Evolutionary conservation across 2,888 invertebrate genomes (phyloP), one percentile per base, ranked within the genome.

Genomic region (Prosapia bicincta): DNA sequence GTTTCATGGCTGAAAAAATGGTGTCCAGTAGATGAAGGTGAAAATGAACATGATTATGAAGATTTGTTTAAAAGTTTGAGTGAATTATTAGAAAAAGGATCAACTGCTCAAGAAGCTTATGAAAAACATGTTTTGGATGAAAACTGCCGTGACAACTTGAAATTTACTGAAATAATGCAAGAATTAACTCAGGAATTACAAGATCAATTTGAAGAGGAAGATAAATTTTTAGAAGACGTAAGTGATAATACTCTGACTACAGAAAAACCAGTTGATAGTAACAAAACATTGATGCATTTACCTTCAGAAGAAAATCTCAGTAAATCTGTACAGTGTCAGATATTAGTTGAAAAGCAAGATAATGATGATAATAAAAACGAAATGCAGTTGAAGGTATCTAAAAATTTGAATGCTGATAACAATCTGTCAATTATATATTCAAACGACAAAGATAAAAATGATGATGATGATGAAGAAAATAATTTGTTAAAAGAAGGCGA

Each of bases 381-480:
- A 54, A 3, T 54, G 13, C 3, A 5, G 3, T 54, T 13, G 3
- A 28, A 28, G 28, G 5, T 9, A 28, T 13, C 38, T 38, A 15
- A 38, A 38, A 38, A 38, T 38, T 13, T 38, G 38, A 15, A 38
- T 13, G 20, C 54, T 15, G 38, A 30, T 20, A 68, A 32, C 23
- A 43, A 38, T 26, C 23, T 66, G 7, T 15, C 26, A 43, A 71
- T 71, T 6, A 32, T 65, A 25, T 65, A 72, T 66, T 28, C 26
- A 66, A 26, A 65, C 26, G 66, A 26, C 7, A 1, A 26, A 15
- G 66, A 72, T 66, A 67, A 67, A 67, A 67, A 72, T 66, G 24
- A 25, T 10, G 6, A 72, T 54, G 43, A 67, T 67, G 74, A 74
- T 30, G 75, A 75, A n/a, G 75, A 75, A 71, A 67, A 75, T 24